These are phyloP conservation scores for Heliothis peltigera DNA, from an alignment of 2,888 invertebrate species.

Conservation along the genomic window DNA sequence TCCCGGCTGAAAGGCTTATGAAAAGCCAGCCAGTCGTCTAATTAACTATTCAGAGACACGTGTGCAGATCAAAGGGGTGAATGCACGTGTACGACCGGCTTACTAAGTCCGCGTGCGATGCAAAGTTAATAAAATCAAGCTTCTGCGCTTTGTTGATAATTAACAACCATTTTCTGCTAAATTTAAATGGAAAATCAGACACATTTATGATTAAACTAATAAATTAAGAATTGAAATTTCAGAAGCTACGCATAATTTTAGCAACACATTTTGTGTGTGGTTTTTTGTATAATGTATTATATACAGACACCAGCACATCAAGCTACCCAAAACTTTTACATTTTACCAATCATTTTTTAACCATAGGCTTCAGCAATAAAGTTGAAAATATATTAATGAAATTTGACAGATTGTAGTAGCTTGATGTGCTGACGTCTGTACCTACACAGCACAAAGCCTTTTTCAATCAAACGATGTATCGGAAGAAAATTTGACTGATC, in stretches of 20 bases:
- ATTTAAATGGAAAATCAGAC: background rate
- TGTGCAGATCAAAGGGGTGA: conserved; percentile 55
- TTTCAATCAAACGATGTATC: conserved; percentile 15
- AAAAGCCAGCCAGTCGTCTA: conserved; percentile 49
- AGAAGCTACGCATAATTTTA: too few species aligned
- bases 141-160: background rate
- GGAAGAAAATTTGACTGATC: conserved; percentile 7
- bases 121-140: conserved; percentile 8
- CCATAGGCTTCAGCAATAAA: too few species aligned
- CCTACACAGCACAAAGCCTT: background rate
- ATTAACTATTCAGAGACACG: conserved; percentile 64
- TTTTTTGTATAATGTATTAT: too few species aligned
- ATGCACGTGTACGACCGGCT: conserved; percentile 46
- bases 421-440: too few species aligned
- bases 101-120: conserved; percentile 6
- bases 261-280: too few species aligned
- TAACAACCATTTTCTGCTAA: background rate
- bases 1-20: conserved; percentile 38
- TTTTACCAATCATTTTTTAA: too few species aligned
- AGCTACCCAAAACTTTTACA: too few species aligned
- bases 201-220: background rate
- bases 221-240: background rate
- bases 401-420: too few species aligned
- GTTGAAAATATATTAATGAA: too few species aligned
- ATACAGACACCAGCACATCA: too few species aligned